These are phyloP conservation scores for Linyphia triangularis DNA, from an alignment of 2,888 invertebrate species.

Conservation along the genomic window DNA sequence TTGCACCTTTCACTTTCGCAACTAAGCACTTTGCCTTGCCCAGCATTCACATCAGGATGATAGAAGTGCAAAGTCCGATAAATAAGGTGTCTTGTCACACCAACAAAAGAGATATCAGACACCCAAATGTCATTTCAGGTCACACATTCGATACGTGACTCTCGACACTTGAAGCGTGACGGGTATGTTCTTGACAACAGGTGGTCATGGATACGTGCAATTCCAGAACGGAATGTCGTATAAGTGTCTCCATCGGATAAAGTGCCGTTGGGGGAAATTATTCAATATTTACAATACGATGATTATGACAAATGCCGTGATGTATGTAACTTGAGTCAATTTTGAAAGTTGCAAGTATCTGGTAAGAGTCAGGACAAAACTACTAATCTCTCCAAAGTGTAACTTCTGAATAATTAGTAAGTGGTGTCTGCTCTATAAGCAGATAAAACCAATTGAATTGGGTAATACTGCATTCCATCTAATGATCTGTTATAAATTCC, in stretches of 20 bases:
- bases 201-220: neutral
- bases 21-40: too few relatives aligned
- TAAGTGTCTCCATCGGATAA: neutral
- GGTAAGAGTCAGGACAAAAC: too few relatives aligned
- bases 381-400: too few relatives aligned
- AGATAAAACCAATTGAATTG: too few relatives aligned
- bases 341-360: neutral
- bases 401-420: too few relatives aligned
- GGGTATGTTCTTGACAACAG: neutral
- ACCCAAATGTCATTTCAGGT: neutral
- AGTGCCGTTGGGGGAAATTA: neutral
- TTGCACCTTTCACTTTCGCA: conserved; percentile 31
- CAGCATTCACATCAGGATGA: too few relatives aligned
- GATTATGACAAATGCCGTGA: neutral
- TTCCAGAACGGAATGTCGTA: neutral
- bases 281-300: neutral
- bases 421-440: too few relatives aligned
- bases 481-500: too few relatives aligned
- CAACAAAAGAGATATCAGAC: neutral
- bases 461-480: too few relatives aligned
- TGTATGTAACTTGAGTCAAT: neutral
- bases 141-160: conserved; percentile 1
- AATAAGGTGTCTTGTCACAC: neutral
- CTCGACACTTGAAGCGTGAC: neutral
- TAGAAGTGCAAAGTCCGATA: neutral